These are phyloP conservation scores for Lanius collurio DNA, from an alignment of 2,113 vertebrate species.

Conservation along the genomic window DNA sequence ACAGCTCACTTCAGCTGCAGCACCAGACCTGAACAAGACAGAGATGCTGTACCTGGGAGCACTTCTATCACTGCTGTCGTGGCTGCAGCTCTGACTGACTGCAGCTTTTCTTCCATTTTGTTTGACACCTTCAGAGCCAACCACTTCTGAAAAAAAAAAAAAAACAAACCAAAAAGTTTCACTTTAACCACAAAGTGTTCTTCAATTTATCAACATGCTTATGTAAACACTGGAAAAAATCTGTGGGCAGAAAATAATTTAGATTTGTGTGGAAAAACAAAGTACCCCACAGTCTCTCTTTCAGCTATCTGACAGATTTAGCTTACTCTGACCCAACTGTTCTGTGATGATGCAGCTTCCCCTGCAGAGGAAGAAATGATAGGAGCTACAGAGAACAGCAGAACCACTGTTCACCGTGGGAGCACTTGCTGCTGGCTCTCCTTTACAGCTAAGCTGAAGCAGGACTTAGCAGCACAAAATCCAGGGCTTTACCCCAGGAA, in stretches of 20 bases:
- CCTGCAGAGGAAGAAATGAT: background rate
- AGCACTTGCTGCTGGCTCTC: background rate
- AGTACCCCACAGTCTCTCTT: background rate
- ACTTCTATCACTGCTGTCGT: background rate
- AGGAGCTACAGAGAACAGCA: background rate
- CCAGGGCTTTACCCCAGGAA: background rate
- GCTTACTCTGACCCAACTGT: background rate
- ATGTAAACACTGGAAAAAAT: constrained; percentile 6
- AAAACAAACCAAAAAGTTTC: background rate
- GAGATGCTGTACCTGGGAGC: background rate
- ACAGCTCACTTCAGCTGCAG: background rate
- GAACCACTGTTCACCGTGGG: background rate
- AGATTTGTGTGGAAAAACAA: background rate
- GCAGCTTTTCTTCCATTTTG: constrained; percentile 58
- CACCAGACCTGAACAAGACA: background rate
- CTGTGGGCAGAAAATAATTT: background rate
- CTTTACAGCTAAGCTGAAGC: background rate
- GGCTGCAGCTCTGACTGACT: background rate
- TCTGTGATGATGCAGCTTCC: background rate
- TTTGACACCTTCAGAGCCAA: constrained; percentile 12
- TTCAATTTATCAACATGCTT: background rate
- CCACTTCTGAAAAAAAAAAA: constrained; percentile 6
- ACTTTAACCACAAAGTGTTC: background rate
- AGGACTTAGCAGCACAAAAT: background rate
- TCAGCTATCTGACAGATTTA: background rate